Base-by-base conservation (phyloP, 2,113 vertebrate species). In the Salminus brasiliensis region DNA sequence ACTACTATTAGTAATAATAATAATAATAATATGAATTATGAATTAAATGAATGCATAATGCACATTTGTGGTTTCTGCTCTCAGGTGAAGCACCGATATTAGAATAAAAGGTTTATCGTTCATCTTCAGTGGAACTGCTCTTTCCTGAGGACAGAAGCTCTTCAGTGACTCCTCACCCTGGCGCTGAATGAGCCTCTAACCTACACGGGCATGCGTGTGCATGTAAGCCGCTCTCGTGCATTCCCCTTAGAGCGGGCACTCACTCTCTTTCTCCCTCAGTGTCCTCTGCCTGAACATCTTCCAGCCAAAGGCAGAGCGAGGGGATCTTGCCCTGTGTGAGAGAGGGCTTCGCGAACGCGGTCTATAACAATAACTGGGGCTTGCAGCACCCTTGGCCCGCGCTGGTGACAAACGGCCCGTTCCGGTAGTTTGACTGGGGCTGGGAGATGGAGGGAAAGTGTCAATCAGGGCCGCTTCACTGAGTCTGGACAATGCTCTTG, bases 381-480 rank as follows among this genome's bases (percentile, higher is more conserved):
- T 74, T 66, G 59, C 16, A 29, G 39, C 29, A 75, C 79, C 76
- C 72, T 80, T 87, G 85, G 85, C 82, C 81, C 57, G 71, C 70
- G 85, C 85, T 85, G 81, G 87, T 84, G 86, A 91, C 90, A 84
- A 88, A 83, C 71, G 86, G 87, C 78, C 84, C 74, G 80, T 88
- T 91, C 86, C 85, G 75, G 83, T 85, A 81, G 88, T 86, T 85
- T 88, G 80, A 85, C 85, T 80, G 84, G 84, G 90, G 85, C 85
- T 83, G 75, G 86, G 87, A 86, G 90, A 89, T 88, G 88, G 92
- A 91, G 88, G 88, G 89, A 89, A 89, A 88, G 90, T 90, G 91
- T 91, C 93, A 93, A 84, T 93, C 90, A 89, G 87, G 85, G 88
- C 90, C 88, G 93, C 91, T 93, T 88, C 91, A 87, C 88, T 92